Evolutionary conservation across 2,113 vertebrate species (phyloP).

Genomic region (Mesocricetus auratus): DNA sequence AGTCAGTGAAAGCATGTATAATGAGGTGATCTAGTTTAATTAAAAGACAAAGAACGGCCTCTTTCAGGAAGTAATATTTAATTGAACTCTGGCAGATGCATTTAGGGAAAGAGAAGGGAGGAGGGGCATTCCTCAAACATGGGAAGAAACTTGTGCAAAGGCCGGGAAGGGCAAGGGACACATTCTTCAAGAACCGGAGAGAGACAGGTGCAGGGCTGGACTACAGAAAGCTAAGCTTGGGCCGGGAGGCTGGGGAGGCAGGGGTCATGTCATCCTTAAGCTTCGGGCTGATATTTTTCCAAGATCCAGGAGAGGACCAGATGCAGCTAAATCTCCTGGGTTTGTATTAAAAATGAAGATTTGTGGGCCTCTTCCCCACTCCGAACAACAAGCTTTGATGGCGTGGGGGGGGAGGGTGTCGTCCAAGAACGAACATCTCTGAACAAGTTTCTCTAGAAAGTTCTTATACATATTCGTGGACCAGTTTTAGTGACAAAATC

Average conservation of each 20-base stretch:
- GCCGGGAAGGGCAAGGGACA: background rate
- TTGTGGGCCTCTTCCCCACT: background rate
- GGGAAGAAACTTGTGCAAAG: background rate
- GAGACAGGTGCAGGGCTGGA: background rate
- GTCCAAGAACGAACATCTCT: constrained; percentile 4
- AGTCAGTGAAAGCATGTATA: background rate
- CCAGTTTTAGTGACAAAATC: constrained; percentile 1
- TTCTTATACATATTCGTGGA: constrained; percentile 21
- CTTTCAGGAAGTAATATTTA: constrained; percentile 56
- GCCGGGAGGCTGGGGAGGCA: background rate
- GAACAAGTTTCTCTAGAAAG: background rate
- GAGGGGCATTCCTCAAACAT: background rate
- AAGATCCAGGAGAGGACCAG: background rate
- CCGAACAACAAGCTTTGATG: background rate
- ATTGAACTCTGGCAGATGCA: background rate
- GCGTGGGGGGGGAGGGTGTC: background rate
- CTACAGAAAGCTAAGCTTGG: background rate
- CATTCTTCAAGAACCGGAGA: background rate
- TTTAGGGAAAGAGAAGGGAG: background rate
- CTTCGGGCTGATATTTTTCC: background rate
- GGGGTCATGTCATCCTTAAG: background rate
- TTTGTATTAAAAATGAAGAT: background rate
- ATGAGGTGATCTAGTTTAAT: constrained; percentile 9
- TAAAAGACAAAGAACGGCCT: background rate
- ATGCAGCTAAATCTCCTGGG: constrained; percentile 31